Conservation (phyloP, 1,140 invertebrate genomes). For the Bombus polaris region DNA sequence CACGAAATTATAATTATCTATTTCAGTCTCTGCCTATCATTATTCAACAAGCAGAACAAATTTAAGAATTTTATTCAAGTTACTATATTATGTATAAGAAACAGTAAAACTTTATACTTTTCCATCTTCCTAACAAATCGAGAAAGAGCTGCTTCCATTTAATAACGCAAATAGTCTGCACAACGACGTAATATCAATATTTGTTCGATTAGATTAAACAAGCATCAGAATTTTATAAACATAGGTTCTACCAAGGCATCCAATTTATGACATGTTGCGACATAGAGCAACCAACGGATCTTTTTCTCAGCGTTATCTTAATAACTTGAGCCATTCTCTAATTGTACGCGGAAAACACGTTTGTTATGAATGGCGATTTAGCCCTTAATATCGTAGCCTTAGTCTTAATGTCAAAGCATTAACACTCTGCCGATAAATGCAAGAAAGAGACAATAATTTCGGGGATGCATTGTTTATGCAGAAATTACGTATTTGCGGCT, state of each 20-base stretch:
- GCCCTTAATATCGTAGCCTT: constrained; percentile 37
- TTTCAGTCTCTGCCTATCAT: background rate
- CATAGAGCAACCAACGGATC: background rate
- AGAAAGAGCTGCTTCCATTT: background rate
- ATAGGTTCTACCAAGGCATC: background rate
- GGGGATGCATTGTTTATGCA: background rate
- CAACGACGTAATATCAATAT: background rate
- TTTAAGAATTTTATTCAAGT: too few relatives aligned
- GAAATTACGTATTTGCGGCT: constrained; percentile 10
- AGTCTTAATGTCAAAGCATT: constrained; percentile 28
- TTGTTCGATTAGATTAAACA: background rate
- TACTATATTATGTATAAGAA: too few relatives aligned
- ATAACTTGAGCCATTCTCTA: constrained; percentile 42
- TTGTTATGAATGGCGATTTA: background rate
- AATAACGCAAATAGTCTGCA: background rate
- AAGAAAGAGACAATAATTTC: background rate
- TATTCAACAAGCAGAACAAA: too few relatives aligned
- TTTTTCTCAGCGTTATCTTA: constrained; percentile 32
- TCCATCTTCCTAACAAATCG: too few relatives aligned
- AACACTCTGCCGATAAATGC: constrained; percentile 16
- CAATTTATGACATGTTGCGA: constrained; percentile 16
- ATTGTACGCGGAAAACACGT: background rate
- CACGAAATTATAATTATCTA: background rate
- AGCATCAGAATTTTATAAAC: background rate
- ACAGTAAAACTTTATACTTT: too few relatives aligned